Evolutionary conservation across 2,888 invertebrate species (phyloP).

Genomic region (Catocala fraxini): DNA sequence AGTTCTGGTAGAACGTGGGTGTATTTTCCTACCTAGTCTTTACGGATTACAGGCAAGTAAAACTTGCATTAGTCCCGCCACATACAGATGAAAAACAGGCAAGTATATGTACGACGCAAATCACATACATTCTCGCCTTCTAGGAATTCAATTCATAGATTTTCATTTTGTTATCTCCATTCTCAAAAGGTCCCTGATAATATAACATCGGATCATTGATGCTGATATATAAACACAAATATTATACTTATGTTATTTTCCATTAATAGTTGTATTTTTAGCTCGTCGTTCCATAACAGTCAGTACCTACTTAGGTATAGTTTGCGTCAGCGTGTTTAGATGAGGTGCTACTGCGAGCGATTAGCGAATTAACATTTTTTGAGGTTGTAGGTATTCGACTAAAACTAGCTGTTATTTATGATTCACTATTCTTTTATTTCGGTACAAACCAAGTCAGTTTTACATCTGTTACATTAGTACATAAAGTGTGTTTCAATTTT

Average conservation of each 20-base stretch:
- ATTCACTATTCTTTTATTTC: too few relatives aligned
- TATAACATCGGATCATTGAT: conserved; percentile 50
- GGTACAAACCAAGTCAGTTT: too few relatives aligned
- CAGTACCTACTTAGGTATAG: background rate
- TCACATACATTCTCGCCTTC: conserved; percentile 10
- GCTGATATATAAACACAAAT: conserved; percentile 44
- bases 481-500: too few relatives aligned
- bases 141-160: conserved; percentile 44
- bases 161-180: conserved; percentile 37
- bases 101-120: background rate
- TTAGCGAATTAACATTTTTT: background rate
- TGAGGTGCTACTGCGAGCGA: conserved; percentile 31
- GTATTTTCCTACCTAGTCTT: too few relatives aligned
- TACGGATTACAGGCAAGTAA: too few relatives aligned
- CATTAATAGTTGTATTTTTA: conserved; percentile 45
- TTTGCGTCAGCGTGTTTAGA: conserved; percentile 34
- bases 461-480: too few relatives aligned
- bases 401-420: too few relatives aligned
- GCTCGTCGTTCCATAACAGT: conserved; percentile 40
- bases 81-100: too few relatives aligned
- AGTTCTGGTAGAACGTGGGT: too few relatives aligned
- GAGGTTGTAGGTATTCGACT: background rate
- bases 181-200: conserved; percentile 43
- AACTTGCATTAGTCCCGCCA: too few relatives aligned
- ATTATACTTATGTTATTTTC: conserved; percentile 51